Percentiles rank a stretch among this genome's conserved stretches.
Evolutionary conservation across 2,888 invertebrate genomes (phyloP).

Genomic region (Melieria omissa): DNA sequence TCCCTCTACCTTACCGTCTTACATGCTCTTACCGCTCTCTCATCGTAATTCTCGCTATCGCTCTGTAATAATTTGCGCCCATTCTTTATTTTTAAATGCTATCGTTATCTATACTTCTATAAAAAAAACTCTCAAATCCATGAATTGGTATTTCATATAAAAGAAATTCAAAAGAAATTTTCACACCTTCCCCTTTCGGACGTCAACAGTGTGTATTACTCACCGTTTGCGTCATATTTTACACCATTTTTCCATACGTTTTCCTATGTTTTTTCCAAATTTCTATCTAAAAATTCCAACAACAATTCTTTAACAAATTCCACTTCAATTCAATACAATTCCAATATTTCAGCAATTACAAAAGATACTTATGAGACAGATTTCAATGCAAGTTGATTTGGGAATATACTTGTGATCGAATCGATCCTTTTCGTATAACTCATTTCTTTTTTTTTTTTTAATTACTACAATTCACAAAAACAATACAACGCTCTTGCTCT

Average conservation of each 20-base stretch:
- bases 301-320: conserved; percentile 8
- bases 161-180: too few relatives aligned
- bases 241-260: not conserved
- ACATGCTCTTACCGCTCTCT: too few relatives aligned
- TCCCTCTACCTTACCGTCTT: too few relatives aligned
- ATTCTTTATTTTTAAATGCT: conserved; percentile 59
- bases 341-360: conserved; percentile 50
- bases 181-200: conserved; percentile 27
- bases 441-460: not conserved
- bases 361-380: conserved; percentile 66
- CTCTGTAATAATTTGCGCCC: not conserved
- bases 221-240: conserved; percentile 1
- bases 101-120: conserved; percentile 60
- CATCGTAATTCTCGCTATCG: conserved; percentile 30
- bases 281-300: conserved; percentile 1
- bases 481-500: not conserved
- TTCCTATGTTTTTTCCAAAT: conserved; percentile 13
- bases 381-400: conserved; percentile 64
- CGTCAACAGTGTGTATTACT: not conserved
- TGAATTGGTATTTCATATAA: too few relatives aligned
- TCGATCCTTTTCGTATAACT: too few relatives aligned
- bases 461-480: not conserved
- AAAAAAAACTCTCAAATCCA: conserved; percentile 18
- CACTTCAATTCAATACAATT: not conserved
- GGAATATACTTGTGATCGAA: conserved; percentile 61